Conservation (phyloP, 2,888 invertebrate genomes). For the Yponomeuta plumbellus region DNA sequence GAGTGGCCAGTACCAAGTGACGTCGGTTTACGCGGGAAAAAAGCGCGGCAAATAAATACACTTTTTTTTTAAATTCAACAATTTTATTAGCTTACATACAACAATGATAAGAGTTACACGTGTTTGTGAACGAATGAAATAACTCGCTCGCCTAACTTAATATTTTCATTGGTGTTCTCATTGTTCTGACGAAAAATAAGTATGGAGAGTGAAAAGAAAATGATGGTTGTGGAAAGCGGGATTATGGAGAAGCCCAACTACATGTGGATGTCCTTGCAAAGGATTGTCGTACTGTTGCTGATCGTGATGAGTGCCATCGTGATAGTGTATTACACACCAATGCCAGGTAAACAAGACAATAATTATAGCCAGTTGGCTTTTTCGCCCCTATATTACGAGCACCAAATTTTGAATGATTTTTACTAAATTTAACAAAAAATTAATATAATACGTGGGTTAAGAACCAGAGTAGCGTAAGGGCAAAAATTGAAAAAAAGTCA, state of each 20-base stretch:
- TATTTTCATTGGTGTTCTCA: too few species aligned
- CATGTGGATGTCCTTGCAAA: slow-evolving; percentile 78
- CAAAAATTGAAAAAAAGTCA: too few species aligned
- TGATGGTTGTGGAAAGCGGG: slow-evolving; percentile 35
- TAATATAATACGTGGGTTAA: too few species aligned
- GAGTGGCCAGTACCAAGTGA: not conserved
- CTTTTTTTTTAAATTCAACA: not conserved
- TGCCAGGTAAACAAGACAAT: slow-evolving; percentile 76
- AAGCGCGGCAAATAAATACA: not conserved
- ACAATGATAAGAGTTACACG: slow-evolving; percentile 12
- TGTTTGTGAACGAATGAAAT: not conserved
- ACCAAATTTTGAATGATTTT: too few species aligned
- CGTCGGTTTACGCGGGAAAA: slow-evolving; percentile 9
- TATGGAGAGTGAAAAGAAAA: slow-evolving; percentile 57
- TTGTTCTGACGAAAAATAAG: slow-evolving; percentile 19
- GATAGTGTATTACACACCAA: slow-evolving; percentile 82
- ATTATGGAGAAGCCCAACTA: slow-evolving; percentile 64
- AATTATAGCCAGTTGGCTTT: not conserved
- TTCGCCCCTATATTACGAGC: too few species aligned
- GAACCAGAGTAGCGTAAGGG: too few species aligned
- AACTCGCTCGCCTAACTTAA: too few species aligned
- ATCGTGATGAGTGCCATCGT: slow-evolving; percentile 81
- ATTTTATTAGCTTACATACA: slow-evolving; percentile 1
- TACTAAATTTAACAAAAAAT: too few species aligned
- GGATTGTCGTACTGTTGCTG: slow-evolving; percentile 79